Evolutionary conservation across 2,888 invertebrate species (phyloP), one percentile per base, ranked within the genome.

Genomic region (Scaptomyza cyrtandrae): DNA sequence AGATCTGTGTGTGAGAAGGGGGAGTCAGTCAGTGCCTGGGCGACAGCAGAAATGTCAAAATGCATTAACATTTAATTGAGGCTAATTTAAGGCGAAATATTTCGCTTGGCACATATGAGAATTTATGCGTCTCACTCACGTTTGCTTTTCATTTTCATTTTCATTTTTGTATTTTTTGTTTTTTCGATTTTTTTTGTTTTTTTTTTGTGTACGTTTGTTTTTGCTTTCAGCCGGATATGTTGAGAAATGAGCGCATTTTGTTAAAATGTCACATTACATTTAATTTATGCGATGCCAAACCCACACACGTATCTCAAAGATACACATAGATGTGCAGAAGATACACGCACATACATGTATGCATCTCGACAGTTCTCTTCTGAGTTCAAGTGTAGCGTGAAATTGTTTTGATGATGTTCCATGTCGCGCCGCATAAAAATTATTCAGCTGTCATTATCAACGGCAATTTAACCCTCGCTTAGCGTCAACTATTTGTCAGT

Each of bases 1-100:
- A 31, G 2, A 3, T 29, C 6, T 29, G 27, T 11, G 33, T 11
- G 55, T 19, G 45, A 19, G 45, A 19, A 7, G 24, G 5, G 5
- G 5, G 24, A 24, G 24, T 24, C 24, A 33, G 41, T 14, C 53
- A 43, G 58, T 43, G 66, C 49, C 31, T 19, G 55, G 57, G 64
- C 69, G 78, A 70, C 80, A 71, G 75, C 80, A 90, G 84, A 91
- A 88, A 90, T 91, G 91, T 91, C 91, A 90, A 91, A 91, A 91
- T 89, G 90, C 90, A 91, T 91, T 91, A 91, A 91, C 91, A 91
- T 91, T 91, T 90, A 90, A 91, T 91, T 91, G 91, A 91, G 91
- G 91, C 91, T 91, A 89, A 89, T 90, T 89, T 89, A 90, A 83
- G 89, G 86, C 88, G 86, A 90, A 90, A 90, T 89, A 89, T 90